Evolutionary conservation across 2,797 vertebrate species (phyloP), one percentile per base, ranked within the genome.

Genomic region (Sphenopsis melanotis): DNA sequence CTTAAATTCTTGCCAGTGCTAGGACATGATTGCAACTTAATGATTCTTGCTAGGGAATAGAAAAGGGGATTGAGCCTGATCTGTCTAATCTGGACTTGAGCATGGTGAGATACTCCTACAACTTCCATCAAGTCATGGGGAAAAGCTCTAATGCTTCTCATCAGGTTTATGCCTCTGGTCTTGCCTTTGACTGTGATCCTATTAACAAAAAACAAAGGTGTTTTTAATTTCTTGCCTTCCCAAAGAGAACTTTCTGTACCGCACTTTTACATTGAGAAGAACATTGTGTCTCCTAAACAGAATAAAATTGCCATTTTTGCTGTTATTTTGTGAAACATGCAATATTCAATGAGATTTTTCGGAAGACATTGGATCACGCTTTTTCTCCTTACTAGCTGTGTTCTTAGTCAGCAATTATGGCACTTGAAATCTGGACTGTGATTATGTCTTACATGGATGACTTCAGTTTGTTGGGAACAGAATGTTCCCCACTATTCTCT

Each of bases 61-160:
- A 59, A 72, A 9, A 2, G 17, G 3, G 6, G 4, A 42, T 21
- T 17, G 22, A 56, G 10, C 5, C 20, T 74, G 4, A 19, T 56
- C 26, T 26, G 11, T 47, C 9, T 68, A 11, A 14, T 27, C 16
- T 57, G 42, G 30, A 65, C 21, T 15, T 50, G 6, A 59, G 47
- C 2, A 5, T 1, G 2, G 3, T 41, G 44, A 37, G n/a, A 9
- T 56, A 23, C 3, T 85, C 11, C 29, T 55, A 1, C 0, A 0
- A n/a, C 49, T 83, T 66, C 17, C 41, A 10, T 68, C 24, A 34
- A 50, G 44, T 80, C 68, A 18, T 5, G 3, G 37, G 7, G 11
- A 16, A 4, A 13, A 46, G 7, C 7, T 78, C 6, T 41, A 70
- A 34, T 17, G 16, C 11, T 29, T 52, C 56, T 74, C 3, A 22